Evolutionary conservation across 2,888 invertebrate genomes (phyloP), one percentile per base, ranked within the genome.

Genomic region (Andrena trimmerana): DNA sequence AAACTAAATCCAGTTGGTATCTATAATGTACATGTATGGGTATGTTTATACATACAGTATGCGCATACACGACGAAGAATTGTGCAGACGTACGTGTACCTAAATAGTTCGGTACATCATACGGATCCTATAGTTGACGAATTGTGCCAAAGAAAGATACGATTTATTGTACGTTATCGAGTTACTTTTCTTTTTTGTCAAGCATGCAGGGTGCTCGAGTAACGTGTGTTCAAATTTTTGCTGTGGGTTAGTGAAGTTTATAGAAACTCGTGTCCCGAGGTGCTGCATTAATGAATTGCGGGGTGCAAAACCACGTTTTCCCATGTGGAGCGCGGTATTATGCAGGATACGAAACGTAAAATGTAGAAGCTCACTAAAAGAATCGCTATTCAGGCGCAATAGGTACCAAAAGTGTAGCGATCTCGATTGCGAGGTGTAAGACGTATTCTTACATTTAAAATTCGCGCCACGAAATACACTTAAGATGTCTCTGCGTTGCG

Each of bases 101-200:
- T 80, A 20, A 20, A 20, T 20, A 80, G 67, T 62, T 36, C 79
- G 66, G 71, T 84, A 67, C 84, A 83, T 73, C 70, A 74, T 85
- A 80, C 59, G 78, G 36, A 86, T 88, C 73, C 78, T 83, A 85
- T 84, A 86, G 84, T 84, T 83, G 85, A 86, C 80, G 87, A 91
- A 86, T 91, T 91, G 92, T 92, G 92, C 92, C 92, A 92, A 90
- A 90, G 50, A 84, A 88, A 89, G 82, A 88, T 87, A 90, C 86
- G 85, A 88, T 88, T 88, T 90, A 90, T 88, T 88, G 85, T 90
- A 87, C 78, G 88, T 90, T 87, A 89, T 59, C 83, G 85, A 83
- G 86, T 88, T 90, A 90, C 81, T 89, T 91, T 90, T 90, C 88
- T 91, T 90, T 90, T 88, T 91, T 70, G 59, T 57, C 42, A 70